Base-by-base conservation (phyloP, 1,140 invertebrate species). In the Solenopsis invicta region DNA sequence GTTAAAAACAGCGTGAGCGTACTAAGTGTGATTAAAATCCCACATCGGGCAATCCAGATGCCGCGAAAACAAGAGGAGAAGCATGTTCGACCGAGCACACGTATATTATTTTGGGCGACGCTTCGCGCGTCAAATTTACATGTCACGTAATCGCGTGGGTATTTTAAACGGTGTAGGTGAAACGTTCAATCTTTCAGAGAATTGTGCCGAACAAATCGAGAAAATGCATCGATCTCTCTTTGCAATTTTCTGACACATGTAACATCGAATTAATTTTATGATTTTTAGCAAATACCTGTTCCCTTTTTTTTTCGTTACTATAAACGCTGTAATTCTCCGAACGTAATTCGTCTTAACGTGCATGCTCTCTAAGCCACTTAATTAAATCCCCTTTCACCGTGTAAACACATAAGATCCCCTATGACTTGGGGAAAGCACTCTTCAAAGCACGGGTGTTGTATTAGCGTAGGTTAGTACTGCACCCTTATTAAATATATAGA, bases 401-500 rank as follows among this genome's bases (percentile, higher is more conserved):
- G 24, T 71, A 52, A 48, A 61, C 16, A 74, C 71, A 21, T 71
- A 61, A 74, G 52, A 84, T 61, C 41, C 56, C 6, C 9, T 13
- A 10, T 2, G 52, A 72, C 52, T 74, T 74, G 37, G 67, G 54
- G 61, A 84, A 74, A 84, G 41, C 77, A 37, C n/a, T 24, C 41
- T 74, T 74, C 80, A 61, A 64, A 75, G 41, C 41, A 18, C 64
- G 13, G 16, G 24, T 45, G 80, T 61, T 74, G 6, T 34, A 21
- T 72, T 29, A 13, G 12, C 24, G 9, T 48, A 59, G 24, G 24
- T 41, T 82, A 59, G 21, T 24, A 71, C 24, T 34, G 41, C 69
- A 34, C 29, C 54, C 54, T 75, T 84, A 84, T 84, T 84, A 84
- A 74, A 84, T 54, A 50, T 61, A 56, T 48, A 84, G 41, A 61